Evolutionary conservation across 2,113 vertebrate genomes (phyloP), one percentile per base, ranked within the genome.

Genomic region (Illadopsis cleaveri): DNA sequence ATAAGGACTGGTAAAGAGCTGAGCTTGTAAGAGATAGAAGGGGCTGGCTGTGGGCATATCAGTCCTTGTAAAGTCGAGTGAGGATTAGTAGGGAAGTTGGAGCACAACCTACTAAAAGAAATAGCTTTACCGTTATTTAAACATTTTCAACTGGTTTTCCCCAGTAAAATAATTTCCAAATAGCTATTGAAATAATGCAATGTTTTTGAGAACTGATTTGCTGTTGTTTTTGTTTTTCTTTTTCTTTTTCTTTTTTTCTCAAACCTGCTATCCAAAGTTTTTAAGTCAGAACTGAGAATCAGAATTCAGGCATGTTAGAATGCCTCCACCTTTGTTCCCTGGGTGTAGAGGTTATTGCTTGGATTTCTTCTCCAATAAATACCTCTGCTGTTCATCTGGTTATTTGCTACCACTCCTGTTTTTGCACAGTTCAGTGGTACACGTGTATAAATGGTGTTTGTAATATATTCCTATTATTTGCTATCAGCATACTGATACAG

Each of bases 11-110:
- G 22, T 22, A 82, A 53, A 24, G 31, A 82, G 24, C 33, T 89
- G 60, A 78, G 51, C 19, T 64, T 68, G 24, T 13, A 18, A 56
- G 38, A 77, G 64, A 10, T 0, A 50, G 35, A 65, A 62, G 35
- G n/a, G 2, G 3, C 64, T 89, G 72, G 42, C 38, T 73, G 22
- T 47, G 51, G 24, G 24, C 20, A 8, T 25, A 28, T 47, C 51
- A 24, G 2, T 51, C 42, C 11, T 47, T 58, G 38, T 47, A 44
- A 62, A 82, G 37, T 60, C 0, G 0, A 72, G 64, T 0, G 16
- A 93, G 28, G 42, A 12, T 86, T 56, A 61, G 15, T 6, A 16
- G 33, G 16, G 30, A 83, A 71, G 17, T 5, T 44, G 27, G 38
- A 95, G 38, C 35, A 66, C 77, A 90, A 58, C 13, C 5, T 47